Base-by-base conservation (phyloP, 1,140 invertebrate genomes). In the Bilobella aurantiaca region DNA sequence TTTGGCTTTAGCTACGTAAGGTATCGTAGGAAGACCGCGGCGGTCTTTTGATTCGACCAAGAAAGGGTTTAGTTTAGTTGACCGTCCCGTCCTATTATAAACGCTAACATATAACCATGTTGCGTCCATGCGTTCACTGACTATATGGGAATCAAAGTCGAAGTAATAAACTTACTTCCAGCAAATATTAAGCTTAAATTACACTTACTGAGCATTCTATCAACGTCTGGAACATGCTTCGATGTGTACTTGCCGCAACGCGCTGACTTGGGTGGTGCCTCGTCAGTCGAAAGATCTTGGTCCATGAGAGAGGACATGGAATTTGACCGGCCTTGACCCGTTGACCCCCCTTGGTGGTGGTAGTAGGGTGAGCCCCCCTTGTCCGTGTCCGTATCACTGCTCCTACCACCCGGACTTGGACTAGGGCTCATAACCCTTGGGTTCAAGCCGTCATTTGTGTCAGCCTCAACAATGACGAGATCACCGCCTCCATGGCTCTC, bases 141-240 rank as follows among this genome's bases (percentile, higher is more conserved):
- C n/a, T n/a, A n/a, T n/a, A n/a, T 42, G 34, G 8, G 18, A 42
- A 42, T 42, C 18, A 42, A 42, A 42, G 34, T 42, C 8, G 34
- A 12, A n/a, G n/a, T n/a, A n/a, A n/a, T n/a, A n/a, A n/a, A n/a
- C n/a, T n/a, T n/a, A n/a, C n/a, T n/a, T n/a, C n/a, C n/a, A n/a
- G n/a, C n/a, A n/a, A n/a, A n/a, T n/a, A n/a, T n/a, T n/a, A n/a
- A n/a, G n/a, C n/a, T n/a, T n/a, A n/a, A n/a, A 42, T 42, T 8
- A 23, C 5, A 53, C 49, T 53, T 53, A 53, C 49, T 53, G 49
- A 53, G 49, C 49, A 53, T 53, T 53, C 49, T 12, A 23, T 53
- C 49, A 12, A 53, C 49, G 21, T 23, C 25, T 53, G 49, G 49
- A 53, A 53, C 49, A 23, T 53, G 49, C 25, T 53, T 53, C 12